phyloP scores from a whole-genome alignment of 2,113 vertebrate species.

The Miniopterus natalensis region DNA sequence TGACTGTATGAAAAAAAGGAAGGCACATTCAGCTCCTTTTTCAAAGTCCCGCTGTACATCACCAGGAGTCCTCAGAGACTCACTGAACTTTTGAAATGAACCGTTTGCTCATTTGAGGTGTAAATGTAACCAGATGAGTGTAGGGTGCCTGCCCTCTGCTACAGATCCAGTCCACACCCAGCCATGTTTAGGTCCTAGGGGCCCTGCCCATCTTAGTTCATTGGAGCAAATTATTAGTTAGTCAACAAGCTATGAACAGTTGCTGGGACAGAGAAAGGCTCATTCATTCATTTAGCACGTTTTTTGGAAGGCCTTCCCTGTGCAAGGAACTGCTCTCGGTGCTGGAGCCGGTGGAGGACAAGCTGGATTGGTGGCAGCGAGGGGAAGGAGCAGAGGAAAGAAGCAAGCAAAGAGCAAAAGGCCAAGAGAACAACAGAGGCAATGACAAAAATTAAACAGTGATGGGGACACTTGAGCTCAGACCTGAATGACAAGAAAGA shows the following conservation, averaged over 20 bases:
- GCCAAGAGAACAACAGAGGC: not conserved
- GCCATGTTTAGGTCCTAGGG: not conserved
- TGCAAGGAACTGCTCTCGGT: slow-evolving; percentile 22
- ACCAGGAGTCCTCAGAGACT: not conserved
- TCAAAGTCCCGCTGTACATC: not conserved
- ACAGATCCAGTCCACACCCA: not conserved
- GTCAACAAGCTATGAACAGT: not conserved
- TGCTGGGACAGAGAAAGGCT: not conserved
- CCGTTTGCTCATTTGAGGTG: not conserved
- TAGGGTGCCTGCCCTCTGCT: not conserved
- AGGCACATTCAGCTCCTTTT: slow-evolving; percentile 26
- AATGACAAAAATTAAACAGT: not conserved
- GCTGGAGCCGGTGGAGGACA: not conserved
- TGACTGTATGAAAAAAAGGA: not conserved
- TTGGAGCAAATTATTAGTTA: not conserved
- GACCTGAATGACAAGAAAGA: not conserved
- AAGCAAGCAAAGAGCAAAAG: not conserved
- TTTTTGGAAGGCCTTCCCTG: not conserved
- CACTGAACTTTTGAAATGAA: not conserved
- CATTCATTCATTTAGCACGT: not conserved
- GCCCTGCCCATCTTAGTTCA: not conserved
- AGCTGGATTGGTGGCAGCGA: not conserved
- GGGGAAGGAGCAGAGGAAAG: not conserved
- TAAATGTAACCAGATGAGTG: not conserved
- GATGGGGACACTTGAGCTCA: not conserved